Base-by-base conservation (phyloP, 2,888 invertebrate genomes). In the Andrena bicolor region DNA sequence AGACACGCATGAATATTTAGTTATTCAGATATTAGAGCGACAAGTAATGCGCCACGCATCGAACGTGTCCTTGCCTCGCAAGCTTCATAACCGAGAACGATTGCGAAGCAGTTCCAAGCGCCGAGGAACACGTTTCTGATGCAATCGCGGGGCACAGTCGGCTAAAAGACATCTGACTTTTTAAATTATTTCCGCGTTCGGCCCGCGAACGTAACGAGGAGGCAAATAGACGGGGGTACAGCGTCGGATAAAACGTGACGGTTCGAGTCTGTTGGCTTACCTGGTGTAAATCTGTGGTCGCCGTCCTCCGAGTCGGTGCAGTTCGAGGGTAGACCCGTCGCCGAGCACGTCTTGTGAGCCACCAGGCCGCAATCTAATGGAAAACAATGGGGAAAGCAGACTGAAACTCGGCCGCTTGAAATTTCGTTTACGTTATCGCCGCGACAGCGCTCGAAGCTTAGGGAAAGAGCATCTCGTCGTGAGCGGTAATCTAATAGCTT, bases 301-400 rank as follows among this genome's bases (percentile, higher is more conserved):
- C 90, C 92, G 76, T 88, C 89, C 80, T 91, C 90, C 85, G 90
- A 90, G 71, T 92, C 92, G 61, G 92, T 93, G 92, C 96, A 96
- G 77, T 95, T 93, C 71, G 90, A 88, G 64, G 96, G 95, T 85
- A 96, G 93, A 81, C 96, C 96, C 77, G 95, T 95, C 58, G 96
- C 95, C 64, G 96, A 95, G 93, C 97, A 97, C 83, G 96, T 96
- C 83, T 96, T 95, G 94, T 97, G 97, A 86, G 96, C 96, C 82
- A 96, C 95, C 88, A 96, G 94, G 76, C 96, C 96, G 93, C 97
- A 97, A 91, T 95, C 96, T 96, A 79, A 78, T 58, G 58, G 16
- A 65, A 20, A 71, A 66, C 56, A 23, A 56, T 4, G 10, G 23
- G 23, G 13, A 56, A 56, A 23, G 20, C 23, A 41, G 16, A 16